phyloP scores from a whole-genome alignment of 2,888 invertebrate genomes.

The Luffia ferchaultella region DNA sequence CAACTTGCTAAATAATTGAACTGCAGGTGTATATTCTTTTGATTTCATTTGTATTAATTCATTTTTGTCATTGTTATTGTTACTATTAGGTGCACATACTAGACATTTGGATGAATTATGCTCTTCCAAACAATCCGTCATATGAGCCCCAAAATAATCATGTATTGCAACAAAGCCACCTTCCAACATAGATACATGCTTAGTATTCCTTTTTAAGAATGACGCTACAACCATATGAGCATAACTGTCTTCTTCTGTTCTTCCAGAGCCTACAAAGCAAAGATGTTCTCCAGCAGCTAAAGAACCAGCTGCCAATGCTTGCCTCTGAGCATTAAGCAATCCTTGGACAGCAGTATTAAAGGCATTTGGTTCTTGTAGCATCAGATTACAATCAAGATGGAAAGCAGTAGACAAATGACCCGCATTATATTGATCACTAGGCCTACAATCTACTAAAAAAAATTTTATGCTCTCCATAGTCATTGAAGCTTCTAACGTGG shows the following conservation, averaged over 20 bases:
- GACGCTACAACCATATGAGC: slow-evolving; percentile 98
- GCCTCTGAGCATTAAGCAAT: slow-evolving; percentile 86
- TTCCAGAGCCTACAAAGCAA: slow-evolving; percentile 92
- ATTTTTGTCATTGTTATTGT: slow-evolving; percentile 36
- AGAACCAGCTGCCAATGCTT: slow-evolving; percentile 86
- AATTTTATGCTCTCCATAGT: slow-evolving; percentile 79
- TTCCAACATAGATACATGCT: slow-evolving; percentile 90
- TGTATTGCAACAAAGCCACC: slow-evolving; percentile 91
- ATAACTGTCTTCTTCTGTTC: slow-evolving; percentile 93
- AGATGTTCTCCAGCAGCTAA: slow-evolving; percentile 88
- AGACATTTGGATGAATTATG: slow-evolving; percentile 84
- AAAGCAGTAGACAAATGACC: slow-evolving; percentile 98
- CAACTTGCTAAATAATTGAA: slow-evolving; percentile 82
- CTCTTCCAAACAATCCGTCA: slow-evolving; percentile 83
- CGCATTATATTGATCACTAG: slow-evolving; percentile 95
- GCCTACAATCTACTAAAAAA: slow-evolving; percentile 96
- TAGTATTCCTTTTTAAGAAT: slow-evolving; percentile 92
- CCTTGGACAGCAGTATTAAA: slow-evolving; percentile 96
- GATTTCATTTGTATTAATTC: slow-evolving; percentile 26
- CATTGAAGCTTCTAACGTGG: slow-evolving; percentile 68
- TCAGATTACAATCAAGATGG: slow-evolving; percentile 95
- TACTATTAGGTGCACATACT: slow-evolving; percentile 74
- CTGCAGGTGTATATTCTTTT: slow-evolving; percentile 53
- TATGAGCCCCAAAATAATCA: slow-evolving; percentile 82
- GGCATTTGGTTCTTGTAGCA: slow-evolving; percentile 95